A percentile compares a stretch with the other conserved stretches of the same genome.
Conservation (phyloP, 1,140 invertebrate species). For the Myzus persicae region DNA sequence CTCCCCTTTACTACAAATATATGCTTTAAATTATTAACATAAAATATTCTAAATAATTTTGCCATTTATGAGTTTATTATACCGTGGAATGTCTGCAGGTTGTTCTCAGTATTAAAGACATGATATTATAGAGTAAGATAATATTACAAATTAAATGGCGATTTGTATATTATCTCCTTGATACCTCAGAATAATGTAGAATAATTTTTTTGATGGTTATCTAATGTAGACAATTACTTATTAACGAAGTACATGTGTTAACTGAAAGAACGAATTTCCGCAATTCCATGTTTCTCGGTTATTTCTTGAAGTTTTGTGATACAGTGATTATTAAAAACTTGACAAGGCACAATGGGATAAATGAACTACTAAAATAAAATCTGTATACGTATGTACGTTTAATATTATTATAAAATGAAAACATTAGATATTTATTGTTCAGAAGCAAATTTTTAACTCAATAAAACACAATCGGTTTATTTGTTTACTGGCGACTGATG, state of each 20-base stretch:
- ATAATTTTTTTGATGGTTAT: not conserved
- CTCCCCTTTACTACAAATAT: not conserved
- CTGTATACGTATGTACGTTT: not conserved
- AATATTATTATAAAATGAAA: conserved; percentile 20
- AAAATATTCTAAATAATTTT: not conserved
- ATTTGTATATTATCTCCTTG: not conserved
- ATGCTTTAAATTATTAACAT: not conserved
- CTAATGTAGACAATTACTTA: not conserved
- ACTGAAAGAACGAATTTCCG: too few species aligned
- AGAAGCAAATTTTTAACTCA: conserved; percentile 20
- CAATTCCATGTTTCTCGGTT: too few species aligned
- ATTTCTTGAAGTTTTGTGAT: not conserved
- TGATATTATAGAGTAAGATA: not conserved
- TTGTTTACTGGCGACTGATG: not conserved
- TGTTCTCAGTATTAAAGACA: not conserved
- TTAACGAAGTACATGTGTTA: not conserved
- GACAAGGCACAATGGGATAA: not conserved
- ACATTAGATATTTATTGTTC: conserved; percentile 23
- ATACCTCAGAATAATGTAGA: not conserved
- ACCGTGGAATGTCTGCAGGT: not conserved
- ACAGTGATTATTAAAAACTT: too few species aligned
- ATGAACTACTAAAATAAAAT: not conserved
- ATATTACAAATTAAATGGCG: not conserved
- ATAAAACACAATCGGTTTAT: conserved; percentile 35
- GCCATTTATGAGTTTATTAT: not conserved